Evolutionary conservation across 2,797 vertebrate genomes (phyloP), one percentile per base, ranked within the genome.

Genomic region (Miichthys miiuy): DNA sequence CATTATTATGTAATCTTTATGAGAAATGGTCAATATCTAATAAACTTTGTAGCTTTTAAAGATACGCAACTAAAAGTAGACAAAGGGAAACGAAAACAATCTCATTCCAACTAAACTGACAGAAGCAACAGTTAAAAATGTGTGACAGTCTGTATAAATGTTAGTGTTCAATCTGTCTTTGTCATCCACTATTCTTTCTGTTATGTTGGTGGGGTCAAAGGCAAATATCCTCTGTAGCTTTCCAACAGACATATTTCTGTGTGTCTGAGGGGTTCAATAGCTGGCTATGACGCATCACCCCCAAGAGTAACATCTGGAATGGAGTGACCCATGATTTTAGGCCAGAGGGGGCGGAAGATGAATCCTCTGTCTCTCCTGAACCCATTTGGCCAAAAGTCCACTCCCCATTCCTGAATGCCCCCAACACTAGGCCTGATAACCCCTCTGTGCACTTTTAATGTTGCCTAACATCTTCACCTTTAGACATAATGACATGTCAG

Each of bases 281-380:
- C 51, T 62, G 52, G 72, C 64, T 67, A 47, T 62, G 58, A 74
- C 56, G 30, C 56, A 87, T 81, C 55, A 69, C 50, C 75, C 64
- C 34, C 34, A 69, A 60, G 60, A 81, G 58, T 44, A 90, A 94
- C 93, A 95, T 94, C 93, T 94, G 93, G 93, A 94, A 90, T 68
- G 30, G 65, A 73, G 87, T 86, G 83, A 90, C 78, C 83, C 86
- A 62, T 87, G 87, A 81, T 89, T 87, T 88, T 69, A 80, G 46
- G 67, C 71, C 68, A 62, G 47, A 66, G 68, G 65, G 65, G 68
- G 77, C 25, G 66, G 73, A 72, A 75, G 84, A 70, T 81, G 81
- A 83, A 76, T 73, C 50, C 25, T 71, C 63, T 50, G 55, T 81
- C 63, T 89, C 55, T 72, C 66, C 63, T 57, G 79, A 70, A 75